phyloP scores from a whole-genome alignment of 2,113 vertebrate genomes.

The Anguilla japonica region DNA sequence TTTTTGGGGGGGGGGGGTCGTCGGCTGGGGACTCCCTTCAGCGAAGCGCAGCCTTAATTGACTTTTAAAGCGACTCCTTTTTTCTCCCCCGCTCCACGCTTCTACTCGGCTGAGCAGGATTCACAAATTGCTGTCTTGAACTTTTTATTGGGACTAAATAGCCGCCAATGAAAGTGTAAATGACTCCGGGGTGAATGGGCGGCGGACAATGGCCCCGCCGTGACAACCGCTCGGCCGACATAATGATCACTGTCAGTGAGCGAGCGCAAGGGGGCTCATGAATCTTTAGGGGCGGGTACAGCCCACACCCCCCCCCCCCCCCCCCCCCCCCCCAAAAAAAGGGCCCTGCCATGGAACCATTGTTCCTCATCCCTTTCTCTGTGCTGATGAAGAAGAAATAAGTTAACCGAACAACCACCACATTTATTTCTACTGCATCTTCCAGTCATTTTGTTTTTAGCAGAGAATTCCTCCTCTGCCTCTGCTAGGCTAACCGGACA shows the following conservation, averaged over 20 bases:
- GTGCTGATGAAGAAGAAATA: conserved; percentile 5
- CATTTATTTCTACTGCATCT: neutral
- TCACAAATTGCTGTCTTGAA: conserved; percentile 78
- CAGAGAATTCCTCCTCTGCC: neutral
- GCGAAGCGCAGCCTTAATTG: conserved; percentile 66
- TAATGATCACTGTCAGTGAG: conserved; percentile 63
- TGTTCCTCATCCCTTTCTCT: conserved; percentile 20
- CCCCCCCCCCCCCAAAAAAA: neutral
- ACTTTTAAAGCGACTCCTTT: conserved; percentile 73
- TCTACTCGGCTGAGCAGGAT: conserved; percentile 68
- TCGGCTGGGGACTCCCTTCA: conserved; percentile 46
- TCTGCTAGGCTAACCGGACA: neutral
- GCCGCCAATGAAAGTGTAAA: conserved; percentile 77
- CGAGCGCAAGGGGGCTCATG: conserved; percentile 53
- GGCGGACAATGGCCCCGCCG: conserved; percentile 56
- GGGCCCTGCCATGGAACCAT: neutral
- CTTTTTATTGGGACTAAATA: conserved; percentile 75
- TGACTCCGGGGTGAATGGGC: conserved; percentile 65
- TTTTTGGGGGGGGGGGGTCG: conserved; percentile 12
- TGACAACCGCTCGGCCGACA: conserved; percentile 61
- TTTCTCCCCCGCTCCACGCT: conserved; percentile 54
- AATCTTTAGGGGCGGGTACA: conserved; percentile 40
- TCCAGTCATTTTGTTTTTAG: neutral
- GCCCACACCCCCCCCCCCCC: neutral
- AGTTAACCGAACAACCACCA: neutral